phyloP scores from a whole-genome alignment of 2,113 vertebrate genomes.

The Notechis scutatus region DNA sequence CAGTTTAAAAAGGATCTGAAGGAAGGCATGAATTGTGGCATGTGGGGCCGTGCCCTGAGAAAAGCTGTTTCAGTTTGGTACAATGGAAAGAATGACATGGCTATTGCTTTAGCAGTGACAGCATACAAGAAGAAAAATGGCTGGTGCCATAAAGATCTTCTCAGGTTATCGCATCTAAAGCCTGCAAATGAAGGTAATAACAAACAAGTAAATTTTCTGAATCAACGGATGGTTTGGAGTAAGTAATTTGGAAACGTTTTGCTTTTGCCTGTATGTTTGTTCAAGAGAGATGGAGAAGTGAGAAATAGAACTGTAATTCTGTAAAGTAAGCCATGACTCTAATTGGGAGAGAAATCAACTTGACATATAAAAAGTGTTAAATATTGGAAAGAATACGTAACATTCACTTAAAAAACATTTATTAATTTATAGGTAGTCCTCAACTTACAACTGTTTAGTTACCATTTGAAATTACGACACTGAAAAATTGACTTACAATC shows the following conservation, averaged over 20 bases:
- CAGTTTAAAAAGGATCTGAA: slow-evolving; percentile 92
- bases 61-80: slow-evolving; percentile 94
- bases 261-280: background rate
- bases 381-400: background rate
- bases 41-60: slow-evolving; percentile 92
- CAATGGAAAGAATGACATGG: slow-evolving; percentile 83
- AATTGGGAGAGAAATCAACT: background rate
- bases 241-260: background rate
- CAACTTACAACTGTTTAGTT: background rate
- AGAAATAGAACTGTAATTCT: background rate
- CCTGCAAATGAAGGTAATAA: slow-evolving; percentile 86
- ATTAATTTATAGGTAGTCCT: background rate
- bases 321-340: background rate
- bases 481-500: background rate
- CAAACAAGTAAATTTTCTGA: background rate
- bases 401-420: background rate
- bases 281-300: background rate
- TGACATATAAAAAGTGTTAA: background rate
- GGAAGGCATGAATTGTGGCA: slow-evolving; percentile 88
- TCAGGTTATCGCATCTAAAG: slow-evolving; percentile 90
- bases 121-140: slow-evolving; percentile 89
- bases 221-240: background rate
- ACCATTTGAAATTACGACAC: background rate
- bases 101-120: slow-evolving; percentile 84
- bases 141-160: slow-evolving; percentile 93